These are phyloP conservation scores for Drosophila bunnanda DNA, from an alignment of 2,888 invertebrate species.

Conservation along the genomic window DNA sequence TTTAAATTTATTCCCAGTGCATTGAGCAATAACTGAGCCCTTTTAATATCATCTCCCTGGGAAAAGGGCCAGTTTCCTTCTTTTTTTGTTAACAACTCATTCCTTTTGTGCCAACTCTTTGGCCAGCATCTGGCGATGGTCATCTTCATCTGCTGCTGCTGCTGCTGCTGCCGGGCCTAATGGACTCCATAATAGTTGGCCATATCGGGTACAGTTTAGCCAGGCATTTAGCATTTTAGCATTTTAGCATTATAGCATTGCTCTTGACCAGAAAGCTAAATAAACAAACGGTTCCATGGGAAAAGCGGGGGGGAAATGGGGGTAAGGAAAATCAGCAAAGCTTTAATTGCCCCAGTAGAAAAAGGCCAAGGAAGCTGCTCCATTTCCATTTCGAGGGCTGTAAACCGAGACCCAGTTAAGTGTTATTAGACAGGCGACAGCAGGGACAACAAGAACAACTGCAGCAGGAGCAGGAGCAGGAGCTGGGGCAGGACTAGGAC, in stretches of 20 bases:
- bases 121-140: constrained; percentile 38
- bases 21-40: constrained; percentile 5
- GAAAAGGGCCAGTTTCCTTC: constrained; percentile 8
- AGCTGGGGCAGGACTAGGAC: neutral
- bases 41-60: constrained; percentile 10
- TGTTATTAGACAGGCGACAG: constrained; percentile 68
- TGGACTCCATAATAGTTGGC: constrained; percentile 74
- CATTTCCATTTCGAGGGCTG: constrained; percentile 36
- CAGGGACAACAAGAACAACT: constrained; percentile 31
- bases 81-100: neutral
- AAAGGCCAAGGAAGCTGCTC: constrained; percentile 27
- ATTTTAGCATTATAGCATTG: constrained; percentile 30
- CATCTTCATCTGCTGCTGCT: constrained; percentile 35
- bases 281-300: constrained; percentile 45
- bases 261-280: constrained; percentile 53
- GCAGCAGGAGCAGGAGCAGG: constrained; percentile 2
- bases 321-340: constrained; percentile 18
- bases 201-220: constrained; percentile 34
- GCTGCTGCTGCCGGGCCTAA: constrained; percentile 53
- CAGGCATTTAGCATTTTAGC: constrained; percentile 14
- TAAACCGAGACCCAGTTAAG: constrained; percentile 62
- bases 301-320: neutral
- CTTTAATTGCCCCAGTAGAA: constrained; percentile 58
- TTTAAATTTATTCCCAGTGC: constrained; percentile 4
- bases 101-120: constrained; percentile 32